Evolutionary conservation across 2,888 invertebrate species (phyloP).

Genomic region (Acanthosepion lycidas): DNA sequence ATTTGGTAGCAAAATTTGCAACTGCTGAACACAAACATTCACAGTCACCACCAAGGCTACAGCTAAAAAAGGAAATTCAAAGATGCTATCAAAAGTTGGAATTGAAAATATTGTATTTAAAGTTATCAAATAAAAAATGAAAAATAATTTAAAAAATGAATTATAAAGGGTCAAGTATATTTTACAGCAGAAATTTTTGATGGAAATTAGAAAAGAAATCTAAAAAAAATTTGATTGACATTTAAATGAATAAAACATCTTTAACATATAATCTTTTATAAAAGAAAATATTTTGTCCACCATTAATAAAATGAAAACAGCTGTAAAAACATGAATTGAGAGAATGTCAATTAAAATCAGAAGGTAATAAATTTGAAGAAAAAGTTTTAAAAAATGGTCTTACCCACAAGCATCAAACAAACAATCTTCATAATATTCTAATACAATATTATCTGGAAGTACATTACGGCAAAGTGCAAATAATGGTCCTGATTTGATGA

Average conservation of each 20-base stretch:
- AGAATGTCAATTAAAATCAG: too few relatives aligned
- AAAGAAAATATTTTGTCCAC: not conserved
- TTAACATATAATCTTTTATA: not conserved
- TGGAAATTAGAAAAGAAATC: not conserved
- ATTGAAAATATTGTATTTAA: not conserved
- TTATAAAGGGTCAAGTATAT: not conserved
- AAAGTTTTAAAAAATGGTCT: not conserved
- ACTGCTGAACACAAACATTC: constrained; percentile 43
- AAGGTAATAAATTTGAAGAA: too few relatives aligned
- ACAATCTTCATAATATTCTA: constrained; percentile 43
- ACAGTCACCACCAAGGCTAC: constrained; percentile 39
- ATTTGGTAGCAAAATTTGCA: constrained; percentile 37
- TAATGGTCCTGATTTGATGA: constrained; percentile 24
- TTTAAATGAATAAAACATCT: not conserved
- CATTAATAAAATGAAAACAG: too few relatives aligned
- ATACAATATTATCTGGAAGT: constrained; percentile 25
- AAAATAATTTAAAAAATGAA: not conserved
- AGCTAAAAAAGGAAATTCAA: not conserved
- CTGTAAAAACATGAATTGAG: too few relatives aligned
- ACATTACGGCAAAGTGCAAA: constrained; percentile 35
- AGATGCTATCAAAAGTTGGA: not conserved
- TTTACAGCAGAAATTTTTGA: too few relatives aligned
- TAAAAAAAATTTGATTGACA: not conserved
- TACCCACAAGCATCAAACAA: constrained; percentile 47
- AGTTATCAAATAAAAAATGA: not conserved